Evolutionary conservation across 2,888 invertebrate genomes (phyloP).

Genomic region (Stegophylla sp.): DNA sequence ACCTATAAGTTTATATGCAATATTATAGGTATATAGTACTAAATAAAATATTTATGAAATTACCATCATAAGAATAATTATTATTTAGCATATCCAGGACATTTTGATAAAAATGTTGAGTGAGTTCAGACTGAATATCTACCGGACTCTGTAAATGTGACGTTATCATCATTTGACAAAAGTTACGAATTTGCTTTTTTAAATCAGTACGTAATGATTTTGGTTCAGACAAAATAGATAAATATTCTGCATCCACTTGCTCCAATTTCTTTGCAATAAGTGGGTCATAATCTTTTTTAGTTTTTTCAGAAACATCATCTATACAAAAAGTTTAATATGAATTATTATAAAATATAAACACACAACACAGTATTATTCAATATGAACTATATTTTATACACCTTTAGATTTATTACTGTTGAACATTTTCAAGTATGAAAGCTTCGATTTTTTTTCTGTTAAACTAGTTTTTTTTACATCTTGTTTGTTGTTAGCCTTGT

Average conservation of each 20-base stretch:
- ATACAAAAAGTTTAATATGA: neutral
- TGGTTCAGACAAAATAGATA: constrained; percentile 34
- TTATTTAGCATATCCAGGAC: constrained; percentile 34
- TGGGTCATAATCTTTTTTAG: constrained; percentile 50
- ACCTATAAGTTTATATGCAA: too few relatives aligned
- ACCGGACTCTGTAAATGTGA: constrained; percentile 51
- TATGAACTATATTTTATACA: neutral
- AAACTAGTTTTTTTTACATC: constrained; percentile 44
- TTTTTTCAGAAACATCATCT: constrained; percentile 48
- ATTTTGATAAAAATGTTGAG: constrained; percentile 58
- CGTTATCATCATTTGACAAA: constrained; percentile 56
- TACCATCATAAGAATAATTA: constrained; percentile 46
- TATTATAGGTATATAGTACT: too few relatives aligned
- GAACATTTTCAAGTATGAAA: constrained; percentile 55
- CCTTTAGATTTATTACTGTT: constrained; percentile 50
- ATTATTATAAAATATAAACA: neutral
- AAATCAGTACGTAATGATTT: constrained; percentile 42
- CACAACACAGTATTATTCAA: neutral
- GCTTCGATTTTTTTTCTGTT: constrained; percentile 45
- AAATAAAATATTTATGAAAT: constrained; percentile 1
- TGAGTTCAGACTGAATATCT: constrained; percentile 56
- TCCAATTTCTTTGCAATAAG: constrained; percentile 44
- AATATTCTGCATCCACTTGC: constrained; percentile 46
- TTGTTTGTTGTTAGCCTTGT: constrained; percentile 21
- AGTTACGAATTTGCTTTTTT: constrained; percentile 49